Base-by-base conservation (phyloP, 2,888 invertebrate species). In the Entomobrya multifasciata region DNA sequence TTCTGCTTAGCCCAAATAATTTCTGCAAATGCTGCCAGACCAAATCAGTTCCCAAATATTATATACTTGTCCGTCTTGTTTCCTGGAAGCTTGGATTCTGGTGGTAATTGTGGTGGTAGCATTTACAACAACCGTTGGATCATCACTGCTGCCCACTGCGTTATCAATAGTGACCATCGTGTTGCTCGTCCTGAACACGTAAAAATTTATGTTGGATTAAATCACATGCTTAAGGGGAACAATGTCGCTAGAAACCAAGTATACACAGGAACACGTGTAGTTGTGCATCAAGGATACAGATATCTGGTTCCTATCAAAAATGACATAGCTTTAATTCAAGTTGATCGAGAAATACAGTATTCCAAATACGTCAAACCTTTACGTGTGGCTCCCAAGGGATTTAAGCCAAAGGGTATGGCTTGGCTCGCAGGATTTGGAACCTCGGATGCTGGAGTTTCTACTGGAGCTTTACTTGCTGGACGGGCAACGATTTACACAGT, bases 341-440 rank as follows among this genome's bases (percentile, higher is more conserved):
- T 83, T 3, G 76, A 83, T 17, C 36, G 83, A n/a, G 83, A 83
- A 8, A 83, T 83, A 76, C 22, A 74, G n/a, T 83, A 83, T 76
- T 83, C 83, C n/a, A 76, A 76, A 17, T 74, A 60, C 76, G 83
- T 83, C 8, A 83, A 83, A 25, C 83, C 83, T 27, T 76, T 83
- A 22, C 62, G 83, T 4, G 76, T 76, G 0, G 83, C 83, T 52
- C 17, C 30, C 1, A 83, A 83, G 41, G 83, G 83, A 1, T 83
- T 65, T 25, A 62, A 62, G 41, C 74, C 83, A 1, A 83, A 65
- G 55, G 83, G 83, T 22, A 41, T 52, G 13, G 83, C 83, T 0
- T 83, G 83, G 83, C 65, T 83, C 0, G 83, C 83, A 25, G 83
- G 83, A n/a, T 83, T 36, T 52, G 83, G 83, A 2, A 83, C 83